Conservation (phyloP, 2,797 vertebrate genomes). For the Myripristis jacobus region DNA sequence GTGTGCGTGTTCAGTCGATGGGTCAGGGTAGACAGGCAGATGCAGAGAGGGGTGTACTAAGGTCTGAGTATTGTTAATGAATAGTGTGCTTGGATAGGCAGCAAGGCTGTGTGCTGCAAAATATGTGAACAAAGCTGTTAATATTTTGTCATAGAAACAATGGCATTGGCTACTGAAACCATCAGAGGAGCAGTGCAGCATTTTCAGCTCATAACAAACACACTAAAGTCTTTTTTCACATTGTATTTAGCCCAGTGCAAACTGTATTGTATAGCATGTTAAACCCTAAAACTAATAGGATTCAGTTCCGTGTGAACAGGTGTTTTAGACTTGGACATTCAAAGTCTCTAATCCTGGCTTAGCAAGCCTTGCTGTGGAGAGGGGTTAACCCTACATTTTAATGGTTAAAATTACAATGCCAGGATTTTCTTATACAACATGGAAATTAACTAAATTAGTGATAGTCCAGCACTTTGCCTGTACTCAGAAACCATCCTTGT, state of each 20-base stretch:
- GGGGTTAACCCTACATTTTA: background rate
- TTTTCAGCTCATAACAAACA: too few relatives aligned
- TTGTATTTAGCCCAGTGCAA: too few relatives aligned
- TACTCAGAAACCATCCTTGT: background rate
- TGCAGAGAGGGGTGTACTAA: background rate
- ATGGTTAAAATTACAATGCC: background rate
- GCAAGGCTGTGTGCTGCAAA: background rate
- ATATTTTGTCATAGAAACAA: too few relatives aligned
- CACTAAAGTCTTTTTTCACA: too few relatives aligned
- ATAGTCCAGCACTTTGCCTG: background rate
- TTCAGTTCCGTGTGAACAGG: too few relatives aligned
- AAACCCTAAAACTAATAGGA: too few relatives aligned
- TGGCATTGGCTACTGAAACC: too few relatives aligned
- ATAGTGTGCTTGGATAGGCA: background rate
- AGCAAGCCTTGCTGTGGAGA: background rate
- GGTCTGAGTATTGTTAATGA: background rate
- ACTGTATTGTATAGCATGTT: too few relatives aligned
- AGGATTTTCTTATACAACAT: slow-evolving; percentile 2
- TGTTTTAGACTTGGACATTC: too few relatives aligned
- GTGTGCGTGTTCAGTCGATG: background rate
- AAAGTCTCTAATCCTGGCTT: too few relatives aligned
- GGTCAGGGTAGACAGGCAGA: background rate
- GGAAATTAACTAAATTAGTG: slow-evolving; percentile 12
- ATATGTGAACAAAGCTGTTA: too few relatives aligned
- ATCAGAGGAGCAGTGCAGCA: too few relatives aligned